Evolutionary conservation across 2,888 invertebrate genomes (phyloP).

Genomic region (Athalia cordata): DNA sequence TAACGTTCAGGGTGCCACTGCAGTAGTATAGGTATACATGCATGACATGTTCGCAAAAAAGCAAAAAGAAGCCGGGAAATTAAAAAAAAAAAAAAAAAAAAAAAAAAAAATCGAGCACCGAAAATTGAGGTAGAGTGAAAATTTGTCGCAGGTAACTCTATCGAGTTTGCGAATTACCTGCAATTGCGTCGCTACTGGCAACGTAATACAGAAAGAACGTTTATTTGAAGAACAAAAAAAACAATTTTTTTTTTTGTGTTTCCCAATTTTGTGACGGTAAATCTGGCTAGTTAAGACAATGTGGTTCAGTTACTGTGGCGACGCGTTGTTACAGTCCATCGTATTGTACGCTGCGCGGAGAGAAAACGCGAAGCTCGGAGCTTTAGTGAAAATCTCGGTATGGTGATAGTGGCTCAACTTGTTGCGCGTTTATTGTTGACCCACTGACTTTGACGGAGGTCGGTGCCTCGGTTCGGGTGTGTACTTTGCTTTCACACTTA

Average conservation of each 20-base stretch:
- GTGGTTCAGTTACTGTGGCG: too few relatives aligned
- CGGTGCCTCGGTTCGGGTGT: neutral
- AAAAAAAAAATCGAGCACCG: neutral
- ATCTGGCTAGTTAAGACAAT: too few relatives aligned
- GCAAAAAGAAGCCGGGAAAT: neutral
- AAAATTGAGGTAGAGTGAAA: conserved; percentile 9
- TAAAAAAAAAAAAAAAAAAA: neutral
- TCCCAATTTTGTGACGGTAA: too few relatives aligned
- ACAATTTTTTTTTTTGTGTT: too few relatives aligned
- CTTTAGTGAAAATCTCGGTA: neutral
- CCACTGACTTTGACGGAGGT: conserved; percentile 15
- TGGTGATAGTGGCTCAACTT: neutral
- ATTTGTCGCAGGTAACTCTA: neutral
- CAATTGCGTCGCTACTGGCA: neutral
- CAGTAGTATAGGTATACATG: conserved; percentile 6
- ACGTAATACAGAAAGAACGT: neutral
- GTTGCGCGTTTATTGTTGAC: conserved; percentile 33
- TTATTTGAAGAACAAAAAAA: too few relatives aligned
- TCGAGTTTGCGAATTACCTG: neutral
- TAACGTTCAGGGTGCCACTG: neutral
- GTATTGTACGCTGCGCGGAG: too few relatives aligned
- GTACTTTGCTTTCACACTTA: conserved; percentile 34
- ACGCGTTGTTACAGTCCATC: too few relatives aligned
- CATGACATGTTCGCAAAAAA: too few relatives aligned
- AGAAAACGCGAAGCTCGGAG: too few relatives aligned